phyloP scores from a whole-genome alignment of 2,888 invertebrate genomes.

The Quadroppia sp. region DNA sequence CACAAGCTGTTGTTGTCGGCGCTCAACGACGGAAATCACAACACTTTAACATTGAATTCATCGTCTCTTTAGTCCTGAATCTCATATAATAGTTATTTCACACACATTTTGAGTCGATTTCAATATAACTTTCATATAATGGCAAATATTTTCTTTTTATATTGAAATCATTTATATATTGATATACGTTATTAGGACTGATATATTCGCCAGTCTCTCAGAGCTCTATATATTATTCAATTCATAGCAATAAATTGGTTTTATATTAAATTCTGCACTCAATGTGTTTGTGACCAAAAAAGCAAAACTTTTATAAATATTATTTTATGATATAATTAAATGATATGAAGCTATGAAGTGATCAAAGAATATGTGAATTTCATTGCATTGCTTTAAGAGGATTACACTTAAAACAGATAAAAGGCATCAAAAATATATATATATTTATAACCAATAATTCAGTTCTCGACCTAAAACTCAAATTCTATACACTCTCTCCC shows the following conservation, averaged over 20 bases:
- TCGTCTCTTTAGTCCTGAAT: not conserved
- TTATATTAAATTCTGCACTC: not conserved
- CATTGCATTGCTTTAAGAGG: constrained; percentile 8
- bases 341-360: not conserved
- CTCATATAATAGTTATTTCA: no score
- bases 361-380: constrained; percentile 5
- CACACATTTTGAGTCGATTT: constrained; percentile 27
- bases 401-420: constrained; percentile 24
- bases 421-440: not conserved
- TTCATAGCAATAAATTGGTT: constrained; percentile 13
- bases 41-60: not conserved
- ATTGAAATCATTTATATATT: constrained; percentile 25
- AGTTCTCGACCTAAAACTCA: not conserved
- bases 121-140: constrained; percentile 18
- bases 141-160: constrained; percentile 30
- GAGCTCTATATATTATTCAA: not conserved
- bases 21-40: constrained; percentile 26
- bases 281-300: not conserved
- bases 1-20: constrained; percentile 32
- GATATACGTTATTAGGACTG: constrained; percentile 6
- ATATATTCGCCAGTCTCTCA: not conserved
- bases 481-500: not conserved
- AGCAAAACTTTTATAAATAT: constrained; percentile 11
- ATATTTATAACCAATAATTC: constrained; percentile 6
- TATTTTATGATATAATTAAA: constrained; percentile 15